These are phyloP conservation scores for Theonella swinhoei DNA, from an alignment of 37 sponge, comb jelly and placozoan genomes.

Conservation along the genomic window DNA sequence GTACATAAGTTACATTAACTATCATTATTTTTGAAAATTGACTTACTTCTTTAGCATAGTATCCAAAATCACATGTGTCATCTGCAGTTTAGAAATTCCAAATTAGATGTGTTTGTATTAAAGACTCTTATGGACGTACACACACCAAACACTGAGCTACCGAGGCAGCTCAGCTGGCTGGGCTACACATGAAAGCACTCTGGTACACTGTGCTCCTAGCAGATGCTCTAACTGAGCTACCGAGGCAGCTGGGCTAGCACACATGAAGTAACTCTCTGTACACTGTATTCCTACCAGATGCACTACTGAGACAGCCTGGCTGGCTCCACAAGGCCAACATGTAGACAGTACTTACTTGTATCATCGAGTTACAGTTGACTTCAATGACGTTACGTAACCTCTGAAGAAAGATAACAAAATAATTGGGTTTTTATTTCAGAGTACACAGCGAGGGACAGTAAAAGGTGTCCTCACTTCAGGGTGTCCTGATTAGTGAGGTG, in stretches of 20 bases:
- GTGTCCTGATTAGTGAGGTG: no score
- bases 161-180: neutral
- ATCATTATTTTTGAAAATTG: neutral
- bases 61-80: constrained; percentile 58
- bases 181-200: no score
- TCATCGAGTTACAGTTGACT: constrained; percentile 49
- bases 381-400: constrained; percentile 36
- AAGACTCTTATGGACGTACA: neutral
- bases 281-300: no score
- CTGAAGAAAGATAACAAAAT: constrained; percentile 3
- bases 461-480: no score
- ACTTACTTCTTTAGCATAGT: constrained; percentile 49
- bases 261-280: no score
- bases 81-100: constrained; percentile 6
- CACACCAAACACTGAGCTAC: neutral
- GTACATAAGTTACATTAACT: neutral
- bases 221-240: no score
- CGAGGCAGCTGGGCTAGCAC: no score
- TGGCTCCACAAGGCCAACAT: neutral
- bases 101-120: neutral
- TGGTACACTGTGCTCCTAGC: no score
- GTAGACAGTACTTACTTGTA: constrained; percentile 26
- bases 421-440: neutral
- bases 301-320: neutral
- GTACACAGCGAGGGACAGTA: neutral